These are phyloP conservation scores for Nebria brevicollis DNA, from an alignment of 2,888 invertebrate genomes.

Conservation along the genomic window DNA sequence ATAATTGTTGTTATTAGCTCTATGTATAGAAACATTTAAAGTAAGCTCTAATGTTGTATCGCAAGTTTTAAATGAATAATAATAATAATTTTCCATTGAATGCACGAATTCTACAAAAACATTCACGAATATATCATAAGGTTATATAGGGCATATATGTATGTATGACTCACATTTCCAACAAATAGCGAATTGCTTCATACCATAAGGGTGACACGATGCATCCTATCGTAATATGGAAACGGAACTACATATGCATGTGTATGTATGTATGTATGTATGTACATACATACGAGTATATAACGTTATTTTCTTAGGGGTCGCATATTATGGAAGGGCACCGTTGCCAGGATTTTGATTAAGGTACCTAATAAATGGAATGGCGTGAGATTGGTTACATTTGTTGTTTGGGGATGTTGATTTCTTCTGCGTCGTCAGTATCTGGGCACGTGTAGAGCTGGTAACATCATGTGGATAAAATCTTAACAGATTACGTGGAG, in stretches of 20 bases:
- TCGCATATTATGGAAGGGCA: not conserved
- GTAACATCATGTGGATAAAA: slow-evolving; percentile 42
- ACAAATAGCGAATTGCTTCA: slow-evolving; percentile 6
- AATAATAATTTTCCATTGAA: too few relatives aligned
- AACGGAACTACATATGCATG: not conserved
- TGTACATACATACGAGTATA: too few relatives aligned
- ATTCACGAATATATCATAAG: too few relatives aligned
- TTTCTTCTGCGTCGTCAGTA: slow-evolving; percentile 34
- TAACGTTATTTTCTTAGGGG: not conserved
- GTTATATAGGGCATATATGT: not conserved
- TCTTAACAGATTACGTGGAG: too few relatives aligned
- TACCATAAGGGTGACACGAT: slow-evolving; percentile 2
- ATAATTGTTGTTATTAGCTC: too few relatives aligned
- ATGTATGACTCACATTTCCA: slow-evolving; percentile 12
- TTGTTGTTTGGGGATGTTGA: slow-evolving; percentile 49
- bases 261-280: too few relatives aligned
- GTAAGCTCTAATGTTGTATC: too few relatives aligned
- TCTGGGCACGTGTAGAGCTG: slow-evolving; percentile 39
- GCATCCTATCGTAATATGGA: slow-evolving; percentile 10
- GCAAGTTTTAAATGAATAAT: too few relatives aligned
- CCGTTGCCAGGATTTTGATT: slow-evolving; percentile 57
- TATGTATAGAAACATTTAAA: too few relatives aligned
- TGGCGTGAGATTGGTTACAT: slow-evolving; percentile 62
- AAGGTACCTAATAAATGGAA: slow-evolving; percentile 60
- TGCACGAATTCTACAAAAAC: too few relatives aligned